Evolutionary conservation across 2,797 vertebrate genomes (phyloP).

Genomic region (Mustela erminea): DNA sequence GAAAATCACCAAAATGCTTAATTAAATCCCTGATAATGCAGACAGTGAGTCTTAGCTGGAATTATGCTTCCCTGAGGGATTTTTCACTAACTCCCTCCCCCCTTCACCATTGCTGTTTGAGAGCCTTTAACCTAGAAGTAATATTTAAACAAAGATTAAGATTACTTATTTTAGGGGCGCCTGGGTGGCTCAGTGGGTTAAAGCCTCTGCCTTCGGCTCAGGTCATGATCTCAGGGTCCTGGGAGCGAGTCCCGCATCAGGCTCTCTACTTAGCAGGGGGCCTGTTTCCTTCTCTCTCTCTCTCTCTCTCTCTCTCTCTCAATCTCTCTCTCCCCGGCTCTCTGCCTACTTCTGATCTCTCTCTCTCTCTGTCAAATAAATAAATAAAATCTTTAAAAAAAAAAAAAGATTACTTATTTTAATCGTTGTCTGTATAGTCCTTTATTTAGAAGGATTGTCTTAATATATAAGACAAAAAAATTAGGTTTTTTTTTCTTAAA

Average conservation of each 20-base stretch:
- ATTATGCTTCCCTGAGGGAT: background rate
- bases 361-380: no score
- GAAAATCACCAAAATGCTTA: slow-evolving; percentile 21
- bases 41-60: background rate
- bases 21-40: slow-evolving; percentile 27
- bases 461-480: background rate
- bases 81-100: background rate
- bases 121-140: slow-evolving; percentile 35
- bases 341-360: no score
- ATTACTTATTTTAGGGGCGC: background rate
- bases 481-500: slow-evolving; percentile 13
- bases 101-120: background rate
- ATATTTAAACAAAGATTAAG: slow-evolving; percentile 28
- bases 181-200: no score
- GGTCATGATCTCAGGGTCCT: no score
- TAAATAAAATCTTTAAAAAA: no score
- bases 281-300: no score
- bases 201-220: no score
- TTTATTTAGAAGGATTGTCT: slow-evolving; percentile 45
- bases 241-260: no score
- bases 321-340: no score
- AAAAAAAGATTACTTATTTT: background rate
- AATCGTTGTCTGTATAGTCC: background rate
- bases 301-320: no score
- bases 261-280: no score